Evolutionary conservation across 1,140 invertebrate species (phyloP).

Genomic region (Magallana gigas): DNA sequence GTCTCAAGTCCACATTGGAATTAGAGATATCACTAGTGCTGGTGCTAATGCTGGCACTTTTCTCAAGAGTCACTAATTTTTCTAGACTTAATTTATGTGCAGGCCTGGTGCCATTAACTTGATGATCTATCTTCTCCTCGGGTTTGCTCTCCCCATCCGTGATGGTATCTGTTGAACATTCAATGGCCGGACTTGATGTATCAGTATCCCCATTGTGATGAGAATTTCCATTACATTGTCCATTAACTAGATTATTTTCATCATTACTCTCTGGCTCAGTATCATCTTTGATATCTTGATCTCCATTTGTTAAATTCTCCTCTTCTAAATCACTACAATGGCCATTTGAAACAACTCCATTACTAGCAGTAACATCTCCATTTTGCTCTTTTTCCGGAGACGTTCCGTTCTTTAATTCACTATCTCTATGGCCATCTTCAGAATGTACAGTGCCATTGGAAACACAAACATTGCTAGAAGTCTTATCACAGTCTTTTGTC

Average conservation of each 20-base stretch:
- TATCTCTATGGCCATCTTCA: background rate
- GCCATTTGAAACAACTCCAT: slow-evolving; percentile 42
- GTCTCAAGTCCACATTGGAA: slow-evolving; percentile 67
- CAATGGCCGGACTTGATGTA: slow-evolving; percentile 62
- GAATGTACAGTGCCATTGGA: background rate
- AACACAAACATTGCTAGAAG: slow-evolving; percentile 37
- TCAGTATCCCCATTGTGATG: slow-evolving; percentile 45
- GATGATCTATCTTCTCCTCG: slow-evolving; percentile 12
- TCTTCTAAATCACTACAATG: slow-evolving; percentile 42
- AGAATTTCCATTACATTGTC: slow-evolving; percentile 45
- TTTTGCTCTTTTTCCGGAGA: slow-evolving; percentile 15
- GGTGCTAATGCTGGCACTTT: slow-evolving; percentile 74
- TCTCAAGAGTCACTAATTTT: slow-evolving; percentile 60
- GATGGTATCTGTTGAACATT: slow-evolving; percentile 81
- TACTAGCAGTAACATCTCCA: background rate
- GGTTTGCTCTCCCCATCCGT: slow-evolving; percentile 72
- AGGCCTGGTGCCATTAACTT: slow-evolving; percentile 10
- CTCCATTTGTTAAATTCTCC: slow-evolving; percentile 5
- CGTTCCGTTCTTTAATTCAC: slow-evolving; percentile 37
- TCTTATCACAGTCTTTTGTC: slow-evolving; percentile 53
- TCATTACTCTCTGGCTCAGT: slow-evolving; percentile 15
- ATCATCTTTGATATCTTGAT: background rate
- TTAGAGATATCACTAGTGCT: slow-evolving; percentile 78
- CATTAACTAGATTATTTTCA: background rate
- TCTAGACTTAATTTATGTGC: slow-evolving; percentile 50